Conservation (phyloP, 2,113 vertebrate species). For the Erythrolamprus reginae region DNA sequence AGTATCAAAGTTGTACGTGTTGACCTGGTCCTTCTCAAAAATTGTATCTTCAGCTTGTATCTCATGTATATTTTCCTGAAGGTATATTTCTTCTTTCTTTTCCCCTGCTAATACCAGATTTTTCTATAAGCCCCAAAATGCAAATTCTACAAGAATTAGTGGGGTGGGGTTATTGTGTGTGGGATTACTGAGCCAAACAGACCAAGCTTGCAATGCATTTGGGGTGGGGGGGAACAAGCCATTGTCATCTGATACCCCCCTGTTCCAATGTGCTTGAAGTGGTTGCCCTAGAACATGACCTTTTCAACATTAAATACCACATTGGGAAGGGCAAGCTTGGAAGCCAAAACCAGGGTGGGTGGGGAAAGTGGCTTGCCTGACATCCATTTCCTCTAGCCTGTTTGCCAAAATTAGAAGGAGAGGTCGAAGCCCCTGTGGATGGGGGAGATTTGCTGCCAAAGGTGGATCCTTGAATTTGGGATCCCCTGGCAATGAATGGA, state of each 20-base stretch:
- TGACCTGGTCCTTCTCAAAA: not conserved
- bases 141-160: not conserved
- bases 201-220: not conserved
- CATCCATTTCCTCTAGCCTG: not conserved
- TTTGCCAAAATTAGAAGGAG: constrained; percentile 6
- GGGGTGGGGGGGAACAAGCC: not conserved
- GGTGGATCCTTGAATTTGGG: not conserved
- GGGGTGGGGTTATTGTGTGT: not conserved
- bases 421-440: not conserved
- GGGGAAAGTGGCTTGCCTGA: constrained; percentile 7
- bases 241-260: not conserved
- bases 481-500: rapidly evolving
- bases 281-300: not conserved
- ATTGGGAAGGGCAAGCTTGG: not conserved
- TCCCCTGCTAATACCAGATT: too few species aligned
- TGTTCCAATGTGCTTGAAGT: not conserved
- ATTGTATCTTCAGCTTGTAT: too few species aligned
- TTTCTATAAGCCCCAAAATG: not conserved
- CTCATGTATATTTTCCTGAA: not conserved
- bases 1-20: not conserved
- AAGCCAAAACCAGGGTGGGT: not conserved
- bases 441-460: not conserved
- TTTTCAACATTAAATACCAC: constrained; percentile 1
- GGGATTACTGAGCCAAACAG: not conserved
- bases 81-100: not conserved